Evolutionary conservation across 2,113 vertebrate species (phyloP).

Genomic region (Colaptes auratus): DNA sequence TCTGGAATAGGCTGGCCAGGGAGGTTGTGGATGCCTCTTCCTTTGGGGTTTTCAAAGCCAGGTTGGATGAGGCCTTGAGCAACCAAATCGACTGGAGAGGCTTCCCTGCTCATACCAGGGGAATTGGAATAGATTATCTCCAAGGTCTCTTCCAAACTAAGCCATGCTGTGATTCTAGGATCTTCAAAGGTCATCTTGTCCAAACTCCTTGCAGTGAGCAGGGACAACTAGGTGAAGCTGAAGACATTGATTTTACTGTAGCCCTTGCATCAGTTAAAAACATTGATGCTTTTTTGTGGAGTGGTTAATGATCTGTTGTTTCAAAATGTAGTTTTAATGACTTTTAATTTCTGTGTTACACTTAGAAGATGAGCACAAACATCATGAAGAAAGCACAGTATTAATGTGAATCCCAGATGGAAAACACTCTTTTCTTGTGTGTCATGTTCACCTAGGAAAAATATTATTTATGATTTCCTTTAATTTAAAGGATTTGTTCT

Average conservation of each 20-base stretch:
- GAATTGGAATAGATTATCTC: no score
- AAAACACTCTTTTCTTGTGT: neutral
- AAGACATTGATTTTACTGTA: neutral
- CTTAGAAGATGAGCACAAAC: neutral
- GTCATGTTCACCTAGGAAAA: neutral
- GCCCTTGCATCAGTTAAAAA: neutral
- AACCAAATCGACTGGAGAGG: no score
- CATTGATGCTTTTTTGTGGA: neutral
- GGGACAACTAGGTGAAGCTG: neutral
- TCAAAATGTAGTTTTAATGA: neutral
- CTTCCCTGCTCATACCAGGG: no score
- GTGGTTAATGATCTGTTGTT: neutral
- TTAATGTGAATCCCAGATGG: neutral
- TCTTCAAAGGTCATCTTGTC: no score
- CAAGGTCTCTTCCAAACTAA: no score
- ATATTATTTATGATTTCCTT: neutral
- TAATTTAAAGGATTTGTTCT: neutral
- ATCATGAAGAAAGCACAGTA: neutral
- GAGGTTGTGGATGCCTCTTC: no score
- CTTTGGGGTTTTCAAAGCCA: no score
- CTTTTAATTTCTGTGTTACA: neutral
- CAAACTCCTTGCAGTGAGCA: no score
- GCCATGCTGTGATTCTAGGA: no score
- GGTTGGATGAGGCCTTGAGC: no score
- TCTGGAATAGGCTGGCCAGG: no score